Percentiles rank a stretch among this genome's conserved stretches.
Conservation (phyloP, 2,888 invertebrate genomes). For the Harpalus rufipes region DNA sequence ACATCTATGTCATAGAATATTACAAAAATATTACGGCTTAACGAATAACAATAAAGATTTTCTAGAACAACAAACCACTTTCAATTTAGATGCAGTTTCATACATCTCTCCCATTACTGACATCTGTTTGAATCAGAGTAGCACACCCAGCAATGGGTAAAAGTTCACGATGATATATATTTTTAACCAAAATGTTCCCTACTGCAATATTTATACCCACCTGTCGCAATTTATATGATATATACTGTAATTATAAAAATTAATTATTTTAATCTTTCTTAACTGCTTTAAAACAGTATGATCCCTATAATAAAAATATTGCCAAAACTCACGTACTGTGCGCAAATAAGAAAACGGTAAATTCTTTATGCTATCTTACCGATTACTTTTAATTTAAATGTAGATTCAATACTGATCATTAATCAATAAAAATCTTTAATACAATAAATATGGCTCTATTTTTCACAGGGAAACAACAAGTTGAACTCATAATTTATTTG, state of each 20-base stretch:
- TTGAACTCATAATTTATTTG: slow-evolving; percentile 56
- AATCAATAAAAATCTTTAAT: slow-evolving; percentile 16
- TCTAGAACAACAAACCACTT: too few species aligned
- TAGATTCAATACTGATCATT: slow-evolving; percentile 46
- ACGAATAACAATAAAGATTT: too few species aligned
- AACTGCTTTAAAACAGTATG: slow-evolving; percentile 36
- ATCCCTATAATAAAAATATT: slow-evolving; percentile 52
- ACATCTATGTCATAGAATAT: too few species aligned
- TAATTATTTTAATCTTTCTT: slow-evolving; percentile 58
- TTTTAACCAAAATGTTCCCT: slow-evolving; percentile 15
- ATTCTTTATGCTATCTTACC: not conserved
- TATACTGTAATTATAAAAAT: slow-evolving; percentile 62
- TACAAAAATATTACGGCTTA: too few species aligned
- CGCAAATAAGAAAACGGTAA: slow-evolving; percentile 4
- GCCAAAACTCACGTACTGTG: slow-evolving; percentile 51
- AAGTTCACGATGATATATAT: not conserved
- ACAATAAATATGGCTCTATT: slow-evolving; percentile 31
- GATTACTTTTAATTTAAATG: slow-evolving; percentile 34
- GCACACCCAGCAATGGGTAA: too few species aligned
- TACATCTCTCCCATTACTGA: too few species aligned
- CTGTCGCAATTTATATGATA: slow-evolving; percentile 49
- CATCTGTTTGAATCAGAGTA: too few species aligned
- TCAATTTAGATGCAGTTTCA: too few species aligned
- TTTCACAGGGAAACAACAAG: slow-evolving; percentile 32
- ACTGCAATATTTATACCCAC: slow-evolving; percentile 30